Base-by-base conservation (phyloP, 2,888 invertebrate species). In the Drosophila acutilabella region DNA sequence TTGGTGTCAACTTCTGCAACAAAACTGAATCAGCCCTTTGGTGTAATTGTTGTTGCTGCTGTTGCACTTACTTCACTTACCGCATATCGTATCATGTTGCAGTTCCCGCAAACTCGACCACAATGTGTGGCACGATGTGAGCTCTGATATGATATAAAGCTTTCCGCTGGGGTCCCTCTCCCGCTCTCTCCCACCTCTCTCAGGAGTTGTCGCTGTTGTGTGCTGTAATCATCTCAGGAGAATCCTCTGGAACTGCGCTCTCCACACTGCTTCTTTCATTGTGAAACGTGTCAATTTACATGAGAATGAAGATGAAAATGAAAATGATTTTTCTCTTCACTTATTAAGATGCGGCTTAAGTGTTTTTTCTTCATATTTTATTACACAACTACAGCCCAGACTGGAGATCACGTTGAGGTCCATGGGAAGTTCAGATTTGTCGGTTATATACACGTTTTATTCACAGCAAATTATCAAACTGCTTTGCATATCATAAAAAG, bases 241-340 rank as follows among this genome's bases (percentile, higher is more conserved):
- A 50, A 50, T 41, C 18, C 53, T 26, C 26, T 11, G 26, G 52
- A 41, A 54, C 36, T 48, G 48, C 41, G 23, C 51, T 41, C 73
- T 48, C 18, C 47, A 48, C 20, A 36, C 33, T 57, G 80, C 72
- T 85, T 82, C 80, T 82, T 82, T 82, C 59, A 68, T 70, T 82
- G 74, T 77, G 80, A 89, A 88, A 89, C 89, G 84, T 85, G 89
- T 88, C 87, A 88, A 89, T 86, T 85, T 89, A 82, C 89, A 75
- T 69, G 76, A 53, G 80, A 62, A 74, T 64, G 72, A 74, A 75
- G 89, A 81, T 88, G 54, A 86, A 59, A 59, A 59, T 59, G 33
- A 57, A 50, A 50, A 50, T 50, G 36, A 36, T 36, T 72, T 84
- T 80, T 64, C 81, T 20, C 84, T 48, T 40, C 20, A 11, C 48